Evolutionary conservation across 2,797 vertebrate genomes (phyloP).

Genomic region (Coccyzus lansbergi): DNA sequence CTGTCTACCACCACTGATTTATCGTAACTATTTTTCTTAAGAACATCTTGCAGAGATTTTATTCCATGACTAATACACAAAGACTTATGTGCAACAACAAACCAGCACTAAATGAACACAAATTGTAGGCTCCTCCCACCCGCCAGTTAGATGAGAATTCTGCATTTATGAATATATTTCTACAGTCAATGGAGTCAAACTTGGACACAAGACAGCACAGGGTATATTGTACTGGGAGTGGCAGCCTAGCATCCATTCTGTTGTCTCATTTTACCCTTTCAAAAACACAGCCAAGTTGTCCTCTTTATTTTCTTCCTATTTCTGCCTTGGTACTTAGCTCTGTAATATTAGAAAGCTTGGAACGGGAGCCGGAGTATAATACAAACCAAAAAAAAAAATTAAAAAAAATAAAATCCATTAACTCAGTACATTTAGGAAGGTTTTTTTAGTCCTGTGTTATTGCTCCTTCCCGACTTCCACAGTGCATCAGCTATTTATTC

Average conservation of each 20-base stretch:
- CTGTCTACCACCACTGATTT: neutral
- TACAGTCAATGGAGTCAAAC: neutral
- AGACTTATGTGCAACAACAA: neutral
- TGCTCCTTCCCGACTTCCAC: neutral
- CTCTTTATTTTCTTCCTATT: neutral
- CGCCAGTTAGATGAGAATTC: neutral
- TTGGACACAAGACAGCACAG: neutral
- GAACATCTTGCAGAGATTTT: neutral
- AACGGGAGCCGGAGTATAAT: neutral
- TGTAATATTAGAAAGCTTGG: neutral
- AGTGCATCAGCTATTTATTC: neutral
- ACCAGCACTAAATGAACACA: neutral
- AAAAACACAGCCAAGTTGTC: neutral
- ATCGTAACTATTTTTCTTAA: neutral
- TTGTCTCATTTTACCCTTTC: neutral
- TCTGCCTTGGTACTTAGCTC: neutral
- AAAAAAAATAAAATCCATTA: neutral
- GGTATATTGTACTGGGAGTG: neutral
- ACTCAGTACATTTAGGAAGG: neutral
- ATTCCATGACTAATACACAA: neutral
- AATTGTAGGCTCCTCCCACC: neutral
- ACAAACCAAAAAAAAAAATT: neutral
- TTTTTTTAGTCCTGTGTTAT: neutral
- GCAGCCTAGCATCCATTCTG: neutral
- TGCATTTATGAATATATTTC: neutral